Base-by-base conservation (phyloP, 1,140 invertebrate species). In the Magallana angulata region DNA sequence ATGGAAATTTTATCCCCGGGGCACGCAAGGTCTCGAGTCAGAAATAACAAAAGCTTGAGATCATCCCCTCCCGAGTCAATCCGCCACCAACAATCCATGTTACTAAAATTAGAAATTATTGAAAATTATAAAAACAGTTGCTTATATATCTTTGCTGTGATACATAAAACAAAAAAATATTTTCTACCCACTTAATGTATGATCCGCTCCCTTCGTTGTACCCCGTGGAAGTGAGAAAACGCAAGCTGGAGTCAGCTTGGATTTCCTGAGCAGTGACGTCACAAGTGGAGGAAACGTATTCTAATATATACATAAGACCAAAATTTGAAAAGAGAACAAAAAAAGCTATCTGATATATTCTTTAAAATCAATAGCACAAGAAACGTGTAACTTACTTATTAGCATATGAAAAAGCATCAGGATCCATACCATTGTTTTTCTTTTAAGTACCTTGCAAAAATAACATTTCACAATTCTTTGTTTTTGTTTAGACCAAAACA, bases 81-180 rank as follows among this genome's bases (percentile, higher is more conserved):
- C 30, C 85, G 64, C 88, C 88, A 88, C 59, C 64, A 86, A 84
- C 88, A 88, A 48, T 88, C 88, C 64, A 86, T 86, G 80, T 88
- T 56, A 76, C 88, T 88, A 48, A 57, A 82, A 68, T 57, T 56
- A 76, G n/a, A 68, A 1, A 30, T 76, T 36, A 12, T 1, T 48
- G 36, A 48, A 48, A 2, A 48, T 48, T 4, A 48, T 48, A 48
- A 1, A 48, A 48, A 48, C 36, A 48, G 36, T 48, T 48, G 36
- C 2, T 48, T 48, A 48, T 48, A 48, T 48, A 48, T 48, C 36
- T 48, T 48, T 48, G 36, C 36, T 48, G 36, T 48, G 5, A 4
- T 48, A 48, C 5, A 48, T 1, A 4, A 48, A 48, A 48, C 1
- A 24, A 24, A 24, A 0, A 1, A 48, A 5, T 76, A 12, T 12